A percentile compares a stretch with the other conserved stretches of the same genome.
phyloP scores from a whole-genome alignment of 2,888 invertebrate genomes.

The Dorcus parallelipipedus region DNA sequence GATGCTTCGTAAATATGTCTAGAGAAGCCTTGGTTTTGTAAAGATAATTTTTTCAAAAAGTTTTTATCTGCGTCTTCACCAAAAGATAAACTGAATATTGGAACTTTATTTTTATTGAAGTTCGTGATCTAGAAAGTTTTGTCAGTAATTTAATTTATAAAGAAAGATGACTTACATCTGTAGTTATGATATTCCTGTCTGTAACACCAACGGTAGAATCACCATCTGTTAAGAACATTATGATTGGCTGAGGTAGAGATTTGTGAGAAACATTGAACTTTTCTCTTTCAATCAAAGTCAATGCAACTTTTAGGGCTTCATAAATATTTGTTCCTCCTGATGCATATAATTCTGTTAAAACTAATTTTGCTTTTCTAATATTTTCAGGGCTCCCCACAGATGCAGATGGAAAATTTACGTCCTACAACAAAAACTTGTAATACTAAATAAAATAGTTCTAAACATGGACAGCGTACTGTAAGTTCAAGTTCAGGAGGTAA shows the following conservation, averaged over 20 bases:
- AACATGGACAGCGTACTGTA: too few relatives aligned
- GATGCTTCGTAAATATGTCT: conserved; percentile 70
- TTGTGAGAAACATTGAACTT: conserved; percentile 11
- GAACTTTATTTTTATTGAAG: conserved; percentile 42
- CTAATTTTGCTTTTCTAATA: conserved; percentile 57
- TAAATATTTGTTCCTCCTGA: conserved; percentile 67
- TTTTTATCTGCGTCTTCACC: conserved; percentile 65
- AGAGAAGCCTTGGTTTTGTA: conserved; percentile 65
- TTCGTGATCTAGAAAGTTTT: conserved; percentile 18
- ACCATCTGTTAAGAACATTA: conserved; percentile 66
- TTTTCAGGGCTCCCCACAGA: conserved; percentile 55
- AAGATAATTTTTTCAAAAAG: conserved; percentile 63
- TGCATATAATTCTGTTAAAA: conserved; percentile 55
- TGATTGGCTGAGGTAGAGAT: conserved; percentile 55
- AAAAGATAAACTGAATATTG: conserved; percentile 67
- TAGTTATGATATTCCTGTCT: conserved; percentile 53
- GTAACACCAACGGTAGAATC: conserved; percentile 61
- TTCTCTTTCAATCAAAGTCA: conserved; percentile 34
- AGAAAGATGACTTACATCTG: conserved; percentile 45
- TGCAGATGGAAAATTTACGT: conserved; percentile 47
- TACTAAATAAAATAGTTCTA: too few relatives aligned
- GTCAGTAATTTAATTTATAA: conserved; percentile 12
- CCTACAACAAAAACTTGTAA: not conserved
- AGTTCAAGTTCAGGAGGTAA: too few relatives aligned
- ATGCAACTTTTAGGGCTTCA: conserved; percentile 58